A percentile compares a stretch with the other conserved stretches of the same genome.
Conservation (phyloP, 2,888 invertebrate genomes). For the Epistrophe grossulariae region DNA sequence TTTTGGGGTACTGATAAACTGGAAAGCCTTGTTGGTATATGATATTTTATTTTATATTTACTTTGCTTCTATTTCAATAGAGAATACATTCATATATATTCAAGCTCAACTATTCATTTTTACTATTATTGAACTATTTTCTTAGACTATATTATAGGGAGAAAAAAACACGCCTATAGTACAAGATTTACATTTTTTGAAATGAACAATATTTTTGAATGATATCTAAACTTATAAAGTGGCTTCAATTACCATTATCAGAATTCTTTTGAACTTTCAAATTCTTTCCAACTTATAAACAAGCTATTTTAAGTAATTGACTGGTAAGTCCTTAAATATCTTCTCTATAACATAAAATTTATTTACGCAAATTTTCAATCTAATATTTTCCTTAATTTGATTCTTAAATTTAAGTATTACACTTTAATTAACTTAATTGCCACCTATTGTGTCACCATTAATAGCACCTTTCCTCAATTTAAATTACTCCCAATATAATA, state of each 20-base stretch:
- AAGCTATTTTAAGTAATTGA: neutral
- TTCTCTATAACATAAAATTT: neutral
- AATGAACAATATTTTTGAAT: too few relatives aligned
- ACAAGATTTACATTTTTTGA: too few relatives aligned
- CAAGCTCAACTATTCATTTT: too few relatives aligned
- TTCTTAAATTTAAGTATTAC: conserved; percentile 15
- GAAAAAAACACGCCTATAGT: too few relatives aligned
- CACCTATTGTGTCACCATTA: conserved; percentile 64
- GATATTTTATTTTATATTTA: too few relatives aligned
- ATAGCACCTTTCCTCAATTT: conserved; percentile 66
- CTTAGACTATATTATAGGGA: too few relatives aligned
- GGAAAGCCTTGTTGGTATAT: too few relatives aligned
- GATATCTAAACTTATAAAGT: too few relatives aligned
- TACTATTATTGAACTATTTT: too few relatives aligned
- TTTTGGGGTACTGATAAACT: too few relatives aligned
- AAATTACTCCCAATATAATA: conserved; percentile 47
- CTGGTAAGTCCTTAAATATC: neutral
- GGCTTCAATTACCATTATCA: neutral
- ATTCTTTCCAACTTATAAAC: neutral
- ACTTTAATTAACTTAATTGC: conserved; percentile 55
- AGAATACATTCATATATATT: too few relatives aligned
- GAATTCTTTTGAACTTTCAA: neutral
- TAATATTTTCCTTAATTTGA: neutral
- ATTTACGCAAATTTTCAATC: conserved; percentile 3
- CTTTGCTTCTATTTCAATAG: too few relatives aligned